Evolutionary conservation across 2,888 invertebrate species (phyloP).

Genomic region (Eupithecia insigniata): DNA sequence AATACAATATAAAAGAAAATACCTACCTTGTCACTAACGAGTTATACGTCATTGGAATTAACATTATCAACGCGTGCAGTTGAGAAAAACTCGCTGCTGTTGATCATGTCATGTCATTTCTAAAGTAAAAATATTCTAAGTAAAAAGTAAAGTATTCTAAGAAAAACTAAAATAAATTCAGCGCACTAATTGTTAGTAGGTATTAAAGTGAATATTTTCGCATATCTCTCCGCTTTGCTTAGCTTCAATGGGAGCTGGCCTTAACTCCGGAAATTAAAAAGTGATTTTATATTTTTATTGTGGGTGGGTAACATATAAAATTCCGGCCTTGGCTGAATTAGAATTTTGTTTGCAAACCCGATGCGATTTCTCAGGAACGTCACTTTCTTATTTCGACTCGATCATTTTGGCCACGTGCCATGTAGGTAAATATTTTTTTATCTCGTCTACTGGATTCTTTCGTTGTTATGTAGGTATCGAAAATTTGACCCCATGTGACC

Average conservation of each 20-base stretch:
- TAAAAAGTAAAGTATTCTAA: no score
- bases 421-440: neutral
- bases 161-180: no score
- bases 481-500: neutral
- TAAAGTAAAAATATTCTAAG: no score
- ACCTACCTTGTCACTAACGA: no score
- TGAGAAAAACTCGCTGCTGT: neutral
- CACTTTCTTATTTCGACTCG: slow-evolving; percentile 10
- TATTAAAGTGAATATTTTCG: neutral
- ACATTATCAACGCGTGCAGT: neutral
- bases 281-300: neutral
- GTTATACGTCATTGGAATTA: no score
- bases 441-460: neutral
- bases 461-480: neutral
- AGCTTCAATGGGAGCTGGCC: neutral
- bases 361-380: neutral
- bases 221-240: neutral
- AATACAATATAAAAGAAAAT: no score
- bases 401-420: slow-evolving; percentile 22
- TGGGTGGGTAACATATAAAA: neutral
- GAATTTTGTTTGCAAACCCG: neutral
- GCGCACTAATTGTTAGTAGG: no score
- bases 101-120: no score
- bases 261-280: neutral
- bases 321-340: neutral